Conservation (phyloP, 1,140 invertebrate genomes). For the Drosophila chauvacae region DNA sequence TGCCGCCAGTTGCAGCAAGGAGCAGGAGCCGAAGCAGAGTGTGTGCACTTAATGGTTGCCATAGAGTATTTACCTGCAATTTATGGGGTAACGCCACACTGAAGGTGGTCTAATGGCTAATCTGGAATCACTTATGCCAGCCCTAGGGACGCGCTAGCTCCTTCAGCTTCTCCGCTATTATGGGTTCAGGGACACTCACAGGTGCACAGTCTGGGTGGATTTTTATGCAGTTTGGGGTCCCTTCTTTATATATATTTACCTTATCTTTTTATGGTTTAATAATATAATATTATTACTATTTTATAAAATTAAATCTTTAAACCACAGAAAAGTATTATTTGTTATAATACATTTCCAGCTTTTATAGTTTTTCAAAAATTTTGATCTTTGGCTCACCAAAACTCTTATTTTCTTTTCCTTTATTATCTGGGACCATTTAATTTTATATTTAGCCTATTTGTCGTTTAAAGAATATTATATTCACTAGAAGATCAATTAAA, state of each 20-base stretch:
- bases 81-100: conserved; percentile 25
- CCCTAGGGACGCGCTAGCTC: neutral
- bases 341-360: neutral
- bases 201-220: conserved; percentile 3
- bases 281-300: neutral
- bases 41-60: conserved; percentile 40
- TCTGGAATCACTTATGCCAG: conserved; percentile 12
- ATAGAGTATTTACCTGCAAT: conserved; percentile 50
- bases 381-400: neutral
- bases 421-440: neutral
- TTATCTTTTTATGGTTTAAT: no score
- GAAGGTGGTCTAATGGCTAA: conserved; percentile 23
- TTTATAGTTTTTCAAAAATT: neutral
- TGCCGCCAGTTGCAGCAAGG: conserved; percentile 9
- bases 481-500: neutral
- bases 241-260: neutral
- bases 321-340: neutral
- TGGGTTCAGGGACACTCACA: conserved; percentile 18
- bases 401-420: no score
- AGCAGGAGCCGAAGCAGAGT: neutral
- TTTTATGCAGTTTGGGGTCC: neutral
- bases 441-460: no score
- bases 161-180: conserved; percentile 3
- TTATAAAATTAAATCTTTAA: neutral
- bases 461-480: neutral